Evolutionary conservation across 2,797 vertebrate genomes (phyloP).

Genomic region (Prunella strophiata): DNA sequence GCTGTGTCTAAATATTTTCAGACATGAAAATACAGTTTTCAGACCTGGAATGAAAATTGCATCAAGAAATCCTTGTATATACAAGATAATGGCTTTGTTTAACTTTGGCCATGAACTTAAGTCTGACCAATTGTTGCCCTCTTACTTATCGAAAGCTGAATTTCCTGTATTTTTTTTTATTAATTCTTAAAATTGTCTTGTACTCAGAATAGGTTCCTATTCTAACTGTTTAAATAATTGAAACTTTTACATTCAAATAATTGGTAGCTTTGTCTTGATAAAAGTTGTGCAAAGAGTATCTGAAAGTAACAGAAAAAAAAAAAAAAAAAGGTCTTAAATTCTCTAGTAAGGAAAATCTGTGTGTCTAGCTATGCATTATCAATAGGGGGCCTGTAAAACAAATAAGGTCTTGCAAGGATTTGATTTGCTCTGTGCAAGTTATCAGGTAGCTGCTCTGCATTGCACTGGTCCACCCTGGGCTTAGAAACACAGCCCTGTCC

Average conservation of each 20-base stretch:
- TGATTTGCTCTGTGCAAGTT: neutral
- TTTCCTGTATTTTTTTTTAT: neutral
- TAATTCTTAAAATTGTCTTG: neutral
- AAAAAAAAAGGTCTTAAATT: neutral
- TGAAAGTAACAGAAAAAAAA: neutral
- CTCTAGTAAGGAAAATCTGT: neutral
- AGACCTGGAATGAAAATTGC: neutral
- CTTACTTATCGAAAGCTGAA: neutral
- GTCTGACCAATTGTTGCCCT: neutral
- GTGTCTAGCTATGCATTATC: neutral
- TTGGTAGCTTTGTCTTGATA: neutral
- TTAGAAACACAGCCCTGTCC: neutral
- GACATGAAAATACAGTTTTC: neutral
- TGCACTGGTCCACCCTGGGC: neutral
- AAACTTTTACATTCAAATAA: neutral
- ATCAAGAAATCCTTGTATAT: neutral
- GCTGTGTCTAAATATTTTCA: constrained; percentile 52
- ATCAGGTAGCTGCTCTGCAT: neutral
- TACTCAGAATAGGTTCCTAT: neutral
- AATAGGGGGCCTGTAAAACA: neutral
- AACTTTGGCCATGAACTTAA: neutral
- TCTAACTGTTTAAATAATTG: neutral
- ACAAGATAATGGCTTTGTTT: neutral
- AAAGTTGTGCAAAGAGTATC: neutral
- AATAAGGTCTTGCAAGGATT: neutral